These are phyloP conservation scores for Beris morrisii DNA, from an alignment of 2,888 invertebrate species.

Conservation along the genomic window DNA sequence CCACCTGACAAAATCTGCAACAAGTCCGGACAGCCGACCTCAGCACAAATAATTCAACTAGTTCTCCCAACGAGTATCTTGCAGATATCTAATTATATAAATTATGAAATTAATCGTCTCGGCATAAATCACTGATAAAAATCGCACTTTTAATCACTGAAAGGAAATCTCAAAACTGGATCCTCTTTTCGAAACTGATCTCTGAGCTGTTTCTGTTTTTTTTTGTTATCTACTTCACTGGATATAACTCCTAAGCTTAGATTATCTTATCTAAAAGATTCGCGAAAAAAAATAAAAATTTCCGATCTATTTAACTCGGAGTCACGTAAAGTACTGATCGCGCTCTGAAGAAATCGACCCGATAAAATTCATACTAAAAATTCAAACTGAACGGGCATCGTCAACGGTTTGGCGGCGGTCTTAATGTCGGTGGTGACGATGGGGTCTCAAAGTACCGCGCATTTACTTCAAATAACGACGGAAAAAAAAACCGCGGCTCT, in stretches of 20 bases:
- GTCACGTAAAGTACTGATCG: constrained; percentile 26
- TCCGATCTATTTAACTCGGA: constrained; percentile 10
- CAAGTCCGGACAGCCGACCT: constrained; percentile 20
- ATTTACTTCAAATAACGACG: constrained; percentile 4
- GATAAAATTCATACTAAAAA: constrained; percentile 10
- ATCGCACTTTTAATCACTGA: constrained; percentile 16
- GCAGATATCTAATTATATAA: constrained; percentile 11
- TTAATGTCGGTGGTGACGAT: background rate
- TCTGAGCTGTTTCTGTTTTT: no score
- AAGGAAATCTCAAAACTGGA: no score
- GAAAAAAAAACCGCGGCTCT: no score
- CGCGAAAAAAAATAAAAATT: background rate
- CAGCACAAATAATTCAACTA: constrained; percentile 11
- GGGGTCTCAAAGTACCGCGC: constrained; percentile 16
- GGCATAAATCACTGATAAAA: background rate
- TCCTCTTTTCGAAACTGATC: no score
- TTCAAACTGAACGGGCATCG: background rate
- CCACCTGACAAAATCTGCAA: constrained; percentile 23
- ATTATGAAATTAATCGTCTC: background rate
- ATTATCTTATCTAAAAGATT: no score
- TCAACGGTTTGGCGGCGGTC: background rate
- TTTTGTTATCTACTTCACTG: no score
- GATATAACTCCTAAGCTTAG: no score
- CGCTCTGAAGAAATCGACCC: constrained; percentile 11
- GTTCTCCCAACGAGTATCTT: constrained; percentile 1